Percentiles rank a stretch among this genome's conserved stretches.
Evolutionary conservation across 2,797 vertebrate genomes (phyloP).

Genomic region (Eulemur albifrons): DNA sequence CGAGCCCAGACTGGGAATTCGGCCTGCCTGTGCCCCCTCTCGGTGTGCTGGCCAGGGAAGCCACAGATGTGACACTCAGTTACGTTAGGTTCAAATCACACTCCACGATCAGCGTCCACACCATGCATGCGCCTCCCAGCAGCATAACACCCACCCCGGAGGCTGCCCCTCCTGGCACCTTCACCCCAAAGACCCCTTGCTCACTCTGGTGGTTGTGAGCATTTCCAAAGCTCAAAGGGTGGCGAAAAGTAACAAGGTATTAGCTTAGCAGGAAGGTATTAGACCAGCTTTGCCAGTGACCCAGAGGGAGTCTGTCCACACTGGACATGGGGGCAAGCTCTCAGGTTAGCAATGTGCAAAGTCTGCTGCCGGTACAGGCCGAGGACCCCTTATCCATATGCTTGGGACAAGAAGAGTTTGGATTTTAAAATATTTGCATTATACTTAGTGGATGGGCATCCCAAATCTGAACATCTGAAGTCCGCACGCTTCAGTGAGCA

Average conservation of each 20-base stretch:
- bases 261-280: slow-evolving; percentile 41
- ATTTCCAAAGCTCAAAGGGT: background rate
- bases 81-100: slow-evolving; percentile 90
- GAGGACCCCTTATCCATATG: background rate
- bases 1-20: slow-evolving; percentile 86
- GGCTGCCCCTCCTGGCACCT: background rate
- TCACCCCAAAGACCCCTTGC: background rate
- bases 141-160: slow-evolving; percentile 13
- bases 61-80: slow-evolving; percentile 98
- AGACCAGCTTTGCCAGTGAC: slow-evolving; percentile 40
- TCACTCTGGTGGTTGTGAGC: background rate
- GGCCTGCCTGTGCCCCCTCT: slow-evolving; percentile 82
- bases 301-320: slow-evolving; percentile 30
- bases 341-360: slow-evolving; percentile 40
- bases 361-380: background rate
- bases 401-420: background rate
- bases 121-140: slow-evolving; percentile 86
- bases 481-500: background rate
- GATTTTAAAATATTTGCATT: background rate
- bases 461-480: background rate
- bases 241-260: background rate
- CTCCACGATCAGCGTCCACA: slow-evolving; percentile 87
- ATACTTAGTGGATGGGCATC: background rate
- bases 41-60: slow-evolving; percentile 83
- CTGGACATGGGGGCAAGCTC: background rate